A percentile compares a stretch with the other conserved stretches of the same genome.
phyloP scores from a whole-genome alignment of 2,888 invertebrate species.

The Nephrocerus scutellatus region DNA sequence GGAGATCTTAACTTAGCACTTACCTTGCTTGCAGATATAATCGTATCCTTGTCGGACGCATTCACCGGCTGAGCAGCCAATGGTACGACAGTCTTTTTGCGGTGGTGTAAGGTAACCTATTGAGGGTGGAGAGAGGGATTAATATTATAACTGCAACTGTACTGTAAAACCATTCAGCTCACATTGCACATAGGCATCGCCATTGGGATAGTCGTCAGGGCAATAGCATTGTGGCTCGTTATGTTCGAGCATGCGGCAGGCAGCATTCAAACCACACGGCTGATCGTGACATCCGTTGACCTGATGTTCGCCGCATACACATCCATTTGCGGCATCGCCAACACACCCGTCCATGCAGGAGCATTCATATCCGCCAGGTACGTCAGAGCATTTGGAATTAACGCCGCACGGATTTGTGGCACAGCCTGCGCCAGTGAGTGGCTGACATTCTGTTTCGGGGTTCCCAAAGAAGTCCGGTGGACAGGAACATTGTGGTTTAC shows the following conservation, averaged over 20 bases:
- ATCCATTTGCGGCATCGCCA: conserved; percentile 74
- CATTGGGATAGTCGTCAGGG: conserved; percentile 71
- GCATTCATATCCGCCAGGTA: conserved; percentile 72
- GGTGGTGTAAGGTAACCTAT: conserved; percentile 42
- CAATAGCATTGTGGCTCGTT: conserved; percentile 75
- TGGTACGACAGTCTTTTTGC: conserved; percentile 68
- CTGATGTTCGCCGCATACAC: conserved; percentile 62
- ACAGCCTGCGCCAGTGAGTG: conserved; percentile 65
- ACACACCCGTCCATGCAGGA: conserved; percentile 71
- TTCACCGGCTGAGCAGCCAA: conserved; percentile 76
- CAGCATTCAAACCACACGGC: conserved; percentile 75
- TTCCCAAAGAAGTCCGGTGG: conserved; percentile 68
- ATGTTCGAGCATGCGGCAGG: conserved; percentile 63
- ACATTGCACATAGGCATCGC: conserved; percentile 83
- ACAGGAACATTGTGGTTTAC: conserved; percentile 70
- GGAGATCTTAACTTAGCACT: too few species aligned
- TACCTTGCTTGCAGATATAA: conserved; percentile 57
- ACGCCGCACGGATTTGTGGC: conserved; percentile 76
- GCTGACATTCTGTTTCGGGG: conserved; percentile 61
- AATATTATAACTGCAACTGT: background rate
- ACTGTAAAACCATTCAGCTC: too few species aligned
- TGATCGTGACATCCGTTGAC: conserved; percentile 72
- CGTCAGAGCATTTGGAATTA: conserved; percentile 74
- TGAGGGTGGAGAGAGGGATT: background rate
- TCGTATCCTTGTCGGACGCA: conserved; percentile 78